phyloP scores from a whole-genome alignment of 2,113 vertebrate species.

The Catharus minimus region DNA sequence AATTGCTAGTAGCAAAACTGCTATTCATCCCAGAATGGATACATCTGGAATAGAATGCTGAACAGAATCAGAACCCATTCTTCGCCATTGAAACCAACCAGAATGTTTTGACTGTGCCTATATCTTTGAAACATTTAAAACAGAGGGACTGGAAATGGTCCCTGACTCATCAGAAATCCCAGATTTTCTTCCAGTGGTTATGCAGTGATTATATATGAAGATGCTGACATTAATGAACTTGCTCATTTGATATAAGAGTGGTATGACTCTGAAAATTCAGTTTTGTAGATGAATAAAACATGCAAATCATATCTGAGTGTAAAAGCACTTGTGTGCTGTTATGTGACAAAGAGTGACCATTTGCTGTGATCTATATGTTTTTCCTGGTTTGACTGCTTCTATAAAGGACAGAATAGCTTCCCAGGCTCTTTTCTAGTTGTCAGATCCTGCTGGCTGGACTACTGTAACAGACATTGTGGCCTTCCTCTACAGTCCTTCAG shows the following conservation, averaged over 20 bases:
- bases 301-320: neutral
- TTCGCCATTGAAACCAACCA: neutral
- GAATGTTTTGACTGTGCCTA: neutral
- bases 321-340: rapidly evolving
- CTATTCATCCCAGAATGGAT: neutral
- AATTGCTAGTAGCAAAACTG: neutral
- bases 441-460: neutral
- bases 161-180: neutral
- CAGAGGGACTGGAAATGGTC: neutral
- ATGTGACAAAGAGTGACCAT: neutral
- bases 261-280: neutral
- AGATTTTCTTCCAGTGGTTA: neutral
- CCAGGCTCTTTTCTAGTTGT: neutral
- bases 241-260: neutral
- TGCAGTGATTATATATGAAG: neutral
- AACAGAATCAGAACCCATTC: neutral
- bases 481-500: neutral
- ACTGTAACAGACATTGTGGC: neutral
- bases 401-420: neutral
- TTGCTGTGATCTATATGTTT: rapidly evolving
- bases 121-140: neutral
- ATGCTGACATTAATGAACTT: neutral
- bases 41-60: neutral
- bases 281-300: neutral
- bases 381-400: neutral